These are phyloP conservation scores for Hylaeus volcanicus DNA, from an alignment of 1,140 invertebrate genomes.

Conservation along the genomic window DNA sequence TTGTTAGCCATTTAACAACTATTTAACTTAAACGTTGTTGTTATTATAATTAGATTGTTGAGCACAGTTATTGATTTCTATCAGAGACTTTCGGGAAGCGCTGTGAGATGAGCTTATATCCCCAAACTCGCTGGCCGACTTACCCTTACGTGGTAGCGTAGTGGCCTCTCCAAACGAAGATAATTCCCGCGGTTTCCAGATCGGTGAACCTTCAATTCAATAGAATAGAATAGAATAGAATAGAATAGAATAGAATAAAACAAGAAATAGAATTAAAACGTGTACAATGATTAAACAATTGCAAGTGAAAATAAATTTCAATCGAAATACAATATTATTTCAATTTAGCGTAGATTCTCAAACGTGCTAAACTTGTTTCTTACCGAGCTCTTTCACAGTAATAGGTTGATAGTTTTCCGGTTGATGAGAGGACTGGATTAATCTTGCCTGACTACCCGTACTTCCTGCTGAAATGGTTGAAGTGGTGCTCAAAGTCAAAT, in stretches of 20 bases:
- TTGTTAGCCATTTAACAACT: conserved; percentile 57
- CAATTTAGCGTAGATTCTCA: too few species aligned
- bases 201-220: conserved; percentile 74
- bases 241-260: too few species aligned
- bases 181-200: conserved; percentile 79
- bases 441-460: conserved; percentile 94
- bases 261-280: neutral
- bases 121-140: conserved; percentile 77
- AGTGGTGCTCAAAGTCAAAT: conserved; percentile 94
- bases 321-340: neutral
- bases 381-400: conserved; percentile 92
- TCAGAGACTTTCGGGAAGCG: conserved; percentile 79
- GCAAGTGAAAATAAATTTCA: neutral
- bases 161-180: conserved; percentile 78
- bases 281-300: too few species aligned
- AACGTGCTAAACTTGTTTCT: conserved; percentile 72
- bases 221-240: neutral
- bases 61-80: conserved; percentile 80
- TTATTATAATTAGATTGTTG: conserved; percentile 81
- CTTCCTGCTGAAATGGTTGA: conserved; percentile 96
- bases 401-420: conserved; percentile 93
- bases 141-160: conserved; percentile 80
- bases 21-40: conserved; percentile 78
- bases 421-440: conserved; percentile 96
- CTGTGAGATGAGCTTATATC: conserved; percentile 78